Base-by-base conservation (phyloP, 1,140 invertebrate genomes). In the Hestina assimilis region DNA sequence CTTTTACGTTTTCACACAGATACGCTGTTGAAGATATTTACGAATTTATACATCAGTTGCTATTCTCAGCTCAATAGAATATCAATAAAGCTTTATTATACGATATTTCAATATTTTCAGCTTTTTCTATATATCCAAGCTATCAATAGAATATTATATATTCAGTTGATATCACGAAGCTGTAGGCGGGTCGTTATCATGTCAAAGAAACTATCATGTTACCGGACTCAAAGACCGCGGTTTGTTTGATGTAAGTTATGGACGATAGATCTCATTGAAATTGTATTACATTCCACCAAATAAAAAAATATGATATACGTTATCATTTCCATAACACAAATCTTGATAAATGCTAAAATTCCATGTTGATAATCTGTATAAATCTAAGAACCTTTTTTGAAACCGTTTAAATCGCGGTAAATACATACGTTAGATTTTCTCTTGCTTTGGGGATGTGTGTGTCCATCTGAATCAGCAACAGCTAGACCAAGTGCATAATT, bases 141-240 rank as follows among this genome's bases (percentile, higher is more conserved):
- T 59, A 64, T 64, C 71, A 72, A 75, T 72, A 75, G 41, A 78
- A 73, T 72, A 75, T 79, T 73, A 87, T 87, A 72, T 86, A 83
- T 83, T 81, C 75, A 70, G 71, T 72, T 67, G 75, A 76, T 78
- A 72, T 54, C 62, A 53, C 62, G 68, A 74, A 50, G 33, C 33
- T 38, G 31, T 33, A 73, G 74, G 69, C 72, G 62, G 68, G 59
- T 85, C 78, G 83, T 86, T 86, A 86, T 73, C 81, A 84, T 82
- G 74, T 87, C 83, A 84, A 87, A 84, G 81, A 82, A 84, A 79
- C 79, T 87, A 87, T 87, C 81, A 65, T 62, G 74, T 87, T 84
- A 81, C 79, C 61, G 60, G 64, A 72, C 72, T 87, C 81, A 87
- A 83, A 83, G 78, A 70, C 69, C 62, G 66, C 61, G 72, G 76